Conservation (phyloP, 2,113 vertebrate species). For the Hippopotamus amphibius region DNA sequence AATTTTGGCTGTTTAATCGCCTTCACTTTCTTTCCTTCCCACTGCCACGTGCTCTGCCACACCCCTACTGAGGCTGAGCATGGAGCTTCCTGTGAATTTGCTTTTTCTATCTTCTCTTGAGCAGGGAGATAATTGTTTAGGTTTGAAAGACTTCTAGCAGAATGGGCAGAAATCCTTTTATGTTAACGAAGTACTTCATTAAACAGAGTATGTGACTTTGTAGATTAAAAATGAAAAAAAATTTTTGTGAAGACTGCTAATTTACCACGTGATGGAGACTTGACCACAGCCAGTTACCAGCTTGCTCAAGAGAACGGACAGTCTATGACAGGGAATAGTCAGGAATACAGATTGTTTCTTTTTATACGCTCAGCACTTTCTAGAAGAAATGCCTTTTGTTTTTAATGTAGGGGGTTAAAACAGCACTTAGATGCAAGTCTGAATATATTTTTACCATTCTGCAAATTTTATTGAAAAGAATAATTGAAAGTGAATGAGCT, state of each 20-base stretch:
- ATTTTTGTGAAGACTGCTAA: not conserved
- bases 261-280: not conserved
- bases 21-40: not conserved
- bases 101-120: not conserved
- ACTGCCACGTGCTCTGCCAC: not conserved
- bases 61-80: not conserved
- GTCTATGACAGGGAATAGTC: not conserved
- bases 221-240: not conserved
- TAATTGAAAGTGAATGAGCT: not conserved
- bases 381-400: not conserved
- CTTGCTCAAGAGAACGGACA: not conserved
- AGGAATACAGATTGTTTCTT: not conserved
- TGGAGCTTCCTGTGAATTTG: not conserved
- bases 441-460: not conserved
- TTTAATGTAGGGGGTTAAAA: not conserved
- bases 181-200: constrained; percentile 45
- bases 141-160: constrained; percentile 13
- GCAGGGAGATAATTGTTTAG: not conserved
- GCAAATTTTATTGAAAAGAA: not conserved
- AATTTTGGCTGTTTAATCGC: not conserved
- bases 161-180: constrained; percentile 31
- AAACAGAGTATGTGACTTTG: constrained; percentile 11
- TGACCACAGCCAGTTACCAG: not conserved
- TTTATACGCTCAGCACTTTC: not conserved
- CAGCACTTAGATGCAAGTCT: not conserved